These are phyloP conservation scores for Oenanthe oenanthe DNA, from an alignment of 2,113 vertebrate species.

Conservation along the genomic window DNA sequence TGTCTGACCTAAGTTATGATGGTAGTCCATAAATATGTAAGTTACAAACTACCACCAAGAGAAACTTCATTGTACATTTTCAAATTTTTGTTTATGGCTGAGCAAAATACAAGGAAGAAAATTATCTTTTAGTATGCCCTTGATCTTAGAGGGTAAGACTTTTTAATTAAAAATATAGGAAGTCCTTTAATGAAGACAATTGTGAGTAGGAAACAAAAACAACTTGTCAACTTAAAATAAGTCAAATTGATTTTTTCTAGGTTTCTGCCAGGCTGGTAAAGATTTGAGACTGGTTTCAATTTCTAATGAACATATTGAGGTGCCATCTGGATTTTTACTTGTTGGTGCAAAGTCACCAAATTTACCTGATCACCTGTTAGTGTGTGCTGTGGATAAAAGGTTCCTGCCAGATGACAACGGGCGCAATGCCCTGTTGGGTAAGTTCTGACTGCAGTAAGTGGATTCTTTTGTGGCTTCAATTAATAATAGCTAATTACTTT, in stretches of 20 bases:
- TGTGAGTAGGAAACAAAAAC: background rate
- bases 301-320: constrained; percentile 84
- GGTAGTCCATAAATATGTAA: background rate
- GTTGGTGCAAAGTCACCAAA: constrained; percentile 90
- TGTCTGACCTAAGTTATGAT: background rate
- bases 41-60: background rate
- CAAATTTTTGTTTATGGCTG: background rate
- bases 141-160: background rate
- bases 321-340: constrained; percentile 87
- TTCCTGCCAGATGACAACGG: constrained; percentile 94
- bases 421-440: constrained; percentile 91
- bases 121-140: background rate
- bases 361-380: constrained; percentile 88
- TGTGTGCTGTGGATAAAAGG: constrained; percentile 91
- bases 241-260: constrained; percentile 27
- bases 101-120: background rate
- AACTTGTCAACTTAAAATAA: background rate
- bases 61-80: background rate
- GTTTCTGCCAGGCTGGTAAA: constrained; percentile 94
- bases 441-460: constrained; percentile 39
- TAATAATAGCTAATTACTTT: background rate
- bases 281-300: constrained; percentile 89
- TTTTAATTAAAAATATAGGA: background rate
- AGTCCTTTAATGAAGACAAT: background rate
- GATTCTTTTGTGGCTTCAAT: background rate